Percentiles rank a stretch among this genome's conserved stretches.
These are phyloP conservation scores for Dryobates pubescens DNA, from an alignment of 2,797 vertebrate species.

Conservation along the genomic window DNA sequence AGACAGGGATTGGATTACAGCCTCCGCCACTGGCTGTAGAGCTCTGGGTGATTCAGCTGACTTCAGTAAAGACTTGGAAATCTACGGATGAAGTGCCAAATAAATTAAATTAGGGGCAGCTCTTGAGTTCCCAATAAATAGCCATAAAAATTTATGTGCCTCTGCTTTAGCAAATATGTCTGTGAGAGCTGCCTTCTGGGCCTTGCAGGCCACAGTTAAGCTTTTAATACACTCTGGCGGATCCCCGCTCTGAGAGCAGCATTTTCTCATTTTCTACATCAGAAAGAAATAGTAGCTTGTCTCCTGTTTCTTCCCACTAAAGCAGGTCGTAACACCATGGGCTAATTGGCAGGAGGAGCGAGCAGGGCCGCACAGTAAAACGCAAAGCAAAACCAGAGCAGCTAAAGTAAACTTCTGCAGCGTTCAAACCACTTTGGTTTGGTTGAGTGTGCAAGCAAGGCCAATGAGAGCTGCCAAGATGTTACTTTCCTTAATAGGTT, in stretches of 20 bases:
- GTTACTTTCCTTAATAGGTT: conserved; percentile 49
- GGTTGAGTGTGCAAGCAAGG: conserved; percentile 46
- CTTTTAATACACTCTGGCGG: not conserved
- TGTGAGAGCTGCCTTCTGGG: conserved; percentile 27
- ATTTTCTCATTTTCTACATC: conserved; percentile 58
- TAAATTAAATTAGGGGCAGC: conserved; percentile 33
- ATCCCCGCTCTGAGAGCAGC: conserved; percentile 37
- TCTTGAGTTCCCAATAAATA: conserved; percentile 35
- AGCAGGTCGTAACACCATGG: conserved; percentile 53
- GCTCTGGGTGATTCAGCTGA: not conserved
- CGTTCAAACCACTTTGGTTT: conserved; percentile 57
- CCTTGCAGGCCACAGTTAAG: not conserved
- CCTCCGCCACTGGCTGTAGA: not conserved
- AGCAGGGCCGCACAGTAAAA: conserved; percentile 48
- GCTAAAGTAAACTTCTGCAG: conserved; percentile 65
- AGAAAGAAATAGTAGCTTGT: conserved; percentile 66
- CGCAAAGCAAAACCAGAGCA: conserved; percentile 66
- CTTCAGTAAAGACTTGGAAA: conserved; percentile 39
- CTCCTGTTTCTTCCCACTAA: conserved; percentile 54
- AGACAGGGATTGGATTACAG: not conserved
- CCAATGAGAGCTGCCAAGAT: conserved; percentile 56
- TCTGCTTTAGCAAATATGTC: conserved; percentile 33
- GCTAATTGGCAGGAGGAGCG: conserved; percentile 60
- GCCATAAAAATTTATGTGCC: conserved; percentile 39
- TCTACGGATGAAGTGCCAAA: not conserved